phyloP scores from a whole-genome alignment of 92 coral and sea anemone genomes.

The Pocillopora meandrina region DNA sequence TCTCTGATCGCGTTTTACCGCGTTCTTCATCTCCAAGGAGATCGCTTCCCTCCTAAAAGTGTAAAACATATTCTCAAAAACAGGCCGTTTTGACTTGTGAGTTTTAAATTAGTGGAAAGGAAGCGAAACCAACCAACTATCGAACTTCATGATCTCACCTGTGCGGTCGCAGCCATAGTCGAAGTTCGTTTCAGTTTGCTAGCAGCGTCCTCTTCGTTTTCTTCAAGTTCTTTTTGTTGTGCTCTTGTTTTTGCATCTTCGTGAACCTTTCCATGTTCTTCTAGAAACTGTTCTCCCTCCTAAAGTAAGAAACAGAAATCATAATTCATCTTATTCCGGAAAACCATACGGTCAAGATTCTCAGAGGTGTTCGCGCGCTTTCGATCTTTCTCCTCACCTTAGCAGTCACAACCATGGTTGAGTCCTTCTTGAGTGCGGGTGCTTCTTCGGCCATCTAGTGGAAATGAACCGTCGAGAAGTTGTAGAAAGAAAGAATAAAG shows the following conservation, averaged over 20 bases:
- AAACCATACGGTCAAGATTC: neutral
- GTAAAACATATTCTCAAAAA: constrained; percentile 14
- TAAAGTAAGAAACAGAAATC: constrained; percentile 47
- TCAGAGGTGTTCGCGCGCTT: constrained; percentile 28
- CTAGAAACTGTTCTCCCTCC: constrained; percentile 97
- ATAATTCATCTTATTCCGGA: constrained; percentile 19
- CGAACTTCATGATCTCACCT: constrained; percentile 48
- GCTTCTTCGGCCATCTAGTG: constrained; percentile 86
- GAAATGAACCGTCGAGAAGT: constrained; percentile 8
- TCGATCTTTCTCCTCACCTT: constrained; percentile 65
- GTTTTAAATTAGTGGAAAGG: constrained; percentile 6
- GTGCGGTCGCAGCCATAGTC: constrained; percentile 88
- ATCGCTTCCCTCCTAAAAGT: constrained; percentile 88
- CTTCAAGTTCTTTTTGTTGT: constrained; percentile 80
- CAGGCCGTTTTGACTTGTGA: constrained; percentile 19
- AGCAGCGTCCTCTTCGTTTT: constrained; percentile 49
- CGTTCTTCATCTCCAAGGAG: constrained; percentile 87
- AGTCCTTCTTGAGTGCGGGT: constrained; percentile 86
- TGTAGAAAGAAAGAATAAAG: constrained; percentile 21
- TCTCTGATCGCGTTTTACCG: constrained; percentile 93
- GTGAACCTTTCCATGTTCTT: constrained; percentile 79
- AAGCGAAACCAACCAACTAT: constrained; percentile 18
- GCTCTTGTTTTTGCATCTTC: constrained; percentile 85
- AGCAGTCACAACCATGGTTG: constrained; percentile 92
- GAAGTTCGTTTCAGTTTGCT: constrained; percentile 74